Evolutionary conservation across 2,797 vertebrate genomes (phyloP).

Genomic region (Calcarius lapponicus): DNA sequence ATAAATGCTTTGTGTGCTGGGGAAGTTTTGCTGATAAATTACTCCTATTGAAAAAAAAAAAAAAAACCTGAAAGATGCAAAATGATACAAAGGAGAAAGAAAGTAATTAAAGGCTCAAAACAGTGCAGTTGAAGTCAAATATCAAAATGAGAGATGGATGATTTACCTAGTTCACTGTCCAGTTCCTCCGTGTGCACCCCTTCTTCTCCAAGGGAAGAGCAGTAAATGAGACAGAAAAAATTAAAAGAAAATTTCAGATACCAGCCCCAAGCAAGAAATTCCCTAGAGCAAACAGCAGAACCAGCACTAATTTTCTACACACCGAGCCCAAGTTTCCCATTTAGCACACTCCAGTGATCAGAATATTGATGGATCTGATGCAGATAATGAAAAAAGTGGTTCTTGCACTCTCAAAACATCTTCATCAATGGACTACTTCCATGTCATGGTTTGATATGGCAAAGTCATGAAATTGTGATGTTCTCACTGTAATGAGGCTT

Average conservation of each 20-base stretch:
- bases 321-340: constrained; percentile 61
- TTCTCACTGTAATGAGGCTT: not conserved
- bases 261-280: constrained; percentile 79
- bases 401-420: constrained; percentile 37
- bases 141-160: constrained; percentile 62
- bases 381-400: constrained; percentile 9
- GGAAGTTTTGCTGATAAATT: not conserved
- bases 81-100: constrained; percentile 55
- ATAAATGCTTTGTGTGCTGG: not conserved
- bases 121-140: constrained; percentile 50
- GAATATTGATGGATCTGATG: constrained; percentile 57
- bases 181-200: constrained; percentile 99
- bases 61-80: constrained; percentile 26
- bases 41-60: not conserved
- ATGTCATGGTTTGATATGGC: constrained; percentile 1
- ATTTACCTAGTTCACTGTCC: constrained; percentile 98
- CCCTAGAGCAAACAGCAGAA: constrained; percentile 72
- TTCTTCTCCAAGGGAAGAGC: constrained; percentile 89
- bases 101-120: constrained; percentile 58
- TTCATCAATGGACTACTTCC: not conserved
- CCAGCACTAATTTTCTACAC: constrained; percentile 28
- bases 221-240: constrained; percentile 80
- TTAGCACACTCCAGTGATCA: constrained; percentile 31
- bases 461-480: not conserved
- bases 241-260: constrained; percentile 83